Base-by-base conservation (phyloP, 2,797 vertebrate genomes). In the Cynopterus sphinx region DNA sequence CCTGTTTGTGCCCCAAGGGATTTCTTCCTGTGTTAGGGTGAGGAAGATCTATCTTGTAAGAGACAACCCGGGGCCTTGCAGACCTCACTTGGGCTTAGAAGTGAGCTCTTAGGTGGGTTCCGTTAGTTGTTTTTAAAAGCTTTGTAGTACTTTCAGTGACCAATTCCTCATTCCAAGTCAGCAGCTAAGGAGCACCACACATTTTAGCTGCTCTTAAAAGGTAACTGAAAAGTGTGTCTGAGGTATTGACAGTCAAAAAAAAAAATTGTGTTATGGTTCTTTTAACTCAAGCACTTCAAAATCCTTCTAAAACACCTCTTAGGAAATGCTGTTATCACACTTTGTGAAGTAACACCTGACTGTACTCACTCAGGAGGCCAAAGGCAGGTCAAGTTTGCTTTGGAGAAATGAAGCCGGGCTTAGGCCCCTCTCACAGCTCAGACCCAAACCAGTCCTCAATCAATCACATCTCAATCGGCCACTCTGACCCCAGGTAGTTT, bases 181-280 rank as follows among this genome's bases (percentile, higher is more conserved):
- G 39, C 33, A 21, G 59, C 22, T 59, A 79, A 63, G 89, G 49
- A 75, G 31, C 55, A 75, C 10, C 51, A 21, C 31, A 33, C 53
- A 87, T 28, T 90, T 85, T n/a, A 79, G 65, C 41, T 83, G 71
- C 75, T 94, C 59, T 90, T 94, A 84, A 95, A 88, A 88, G 84
- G 46, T 88, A 75, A 41, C 71, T 95, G 73, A 67, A 90, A 90
- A 95, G 89, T 61, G 61, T 53, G 39, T 74, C 77, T 74, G 68
- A 95, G 39, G 9, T 81, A 88, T 75, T 81, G 75, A 88, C 46
- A n/a, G 61, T 89, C 19, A n/a, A 31, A 36, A 26, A 49, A 36
- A 55, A 63, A 68, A 26, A 74, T 63, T 53, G 24, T 70, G 59
- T 59, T 59, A 73, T n/a, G 26, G 55, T 41, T 94, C 46, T 94